A percentile compares a stretch with the other conserved stretches of the same genome.
Evolutionary conservation across 2,888 invertebrate genomes (phyloP).

Genomic region (Lamellibrachia columna): DNA sequence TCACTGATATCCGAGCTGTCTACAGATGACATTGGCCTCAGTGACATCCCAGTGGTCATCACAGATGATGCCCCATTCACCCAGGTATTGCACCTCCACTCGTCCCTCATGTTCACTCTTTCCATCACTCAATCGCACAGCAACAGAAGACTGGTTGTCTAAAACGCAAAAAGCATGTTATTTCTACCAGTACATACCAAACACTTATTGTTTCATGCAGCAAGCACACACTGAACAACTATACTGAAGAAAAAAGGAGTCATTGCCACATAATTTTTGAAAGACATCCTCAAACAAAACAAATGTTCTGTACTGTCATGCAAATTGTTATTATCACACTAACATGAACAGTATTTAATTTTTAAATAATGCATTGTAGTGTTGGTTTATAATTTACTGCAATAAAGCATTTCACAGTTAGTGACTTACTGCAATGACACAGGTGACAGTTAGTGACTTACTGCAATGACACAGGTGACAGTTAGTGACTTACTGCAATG

Average conservation of each 20-base stretch:
- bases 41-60: constrained; percentile 78
- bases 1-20: constrained; percentile 72
- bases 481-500: neutral
- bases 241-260: neutral
- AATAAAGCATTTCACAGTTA: neutral
- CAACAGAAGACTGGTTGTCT: neutral
- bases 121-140: neutral
- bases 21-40: constrained; percentile 83
- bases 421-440: neutral
- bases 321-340: neutral
- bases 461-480: neutral
- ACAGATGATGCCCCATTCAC: constrained; percentile 79
- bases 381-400: neutral
- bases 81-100: constrained; percentile 76
- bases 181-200: neutral
- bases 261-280: neutral
- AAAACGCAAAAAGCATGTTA: neutral
- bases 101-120: constrained; percentile 70
- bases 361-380: neutral
- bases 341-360: neutral
- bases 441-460: neutral
- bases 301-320: neutral
- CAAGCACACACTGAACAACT: neutral
- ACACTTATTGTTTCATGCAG: neutral
- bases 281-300: neutral